phyloP scores from a whole-genome alignment of 2,113 vertebrate genomes.

The Panthera tigris region DNA sequence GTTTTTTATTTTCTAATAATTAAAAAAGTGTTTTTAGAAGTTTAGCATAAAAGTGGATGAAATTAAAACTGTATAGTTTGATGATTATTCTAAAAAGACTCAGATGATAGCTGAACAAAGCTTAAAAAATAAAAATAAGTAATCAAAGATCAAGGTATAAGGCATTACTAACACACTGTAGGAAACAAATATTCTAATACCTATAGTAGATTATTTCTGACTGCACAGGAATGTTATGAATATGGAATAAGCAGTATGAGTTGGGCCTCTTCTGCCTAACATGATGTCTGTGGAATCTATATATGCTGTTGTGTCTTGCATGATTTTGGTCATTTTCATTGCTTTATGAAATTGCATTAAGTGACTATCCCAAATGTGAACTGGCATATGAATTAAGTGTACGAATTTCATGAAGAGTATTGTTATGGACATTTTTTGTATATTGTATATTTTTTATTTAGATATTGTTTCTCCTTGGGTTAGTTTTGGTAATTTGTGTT shows the following conservation, averaged over 20 bases:
- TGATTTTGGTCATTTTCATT: background rate
- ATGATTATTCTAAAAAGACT: background rate
- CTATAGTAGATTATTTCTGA: background rate
- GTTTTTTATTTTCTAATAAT: background rate
- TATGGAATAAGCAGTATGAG: background rate
- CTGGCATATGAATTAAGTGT: background rate
- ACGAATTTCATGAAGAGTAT: background rate
- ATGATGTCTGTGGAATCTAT: background rate
- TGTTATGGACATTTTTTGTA: background rate
- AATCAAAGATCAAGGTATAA: background rate
- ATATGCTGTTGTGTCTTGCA: background rate
- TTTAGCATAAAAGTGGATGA: background rate
- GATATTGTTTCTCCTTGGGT: background rate
- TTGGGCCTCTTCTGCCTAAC: background rate
- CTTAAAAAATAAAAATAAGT: background rate
- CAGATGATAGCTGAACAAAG: background rate
- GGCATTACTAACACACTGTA: background rate
- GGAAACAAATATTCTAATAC: background rate
- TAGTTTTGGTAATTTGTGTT: background rate
- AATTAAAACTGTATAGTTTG: background rate
- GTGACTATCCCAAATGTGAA: background rate
- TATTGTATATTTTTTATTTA: background rate
- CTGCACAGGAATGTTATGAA: background rate
- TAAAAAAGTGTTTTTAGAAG: background rate
- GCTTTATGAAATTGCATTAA: background rate